These are phyloP conservation scores for Horisme vitalbata DNA, from an alignment of 2,888 invertebrate genomes.

Conservation along the genomic window DNA sequence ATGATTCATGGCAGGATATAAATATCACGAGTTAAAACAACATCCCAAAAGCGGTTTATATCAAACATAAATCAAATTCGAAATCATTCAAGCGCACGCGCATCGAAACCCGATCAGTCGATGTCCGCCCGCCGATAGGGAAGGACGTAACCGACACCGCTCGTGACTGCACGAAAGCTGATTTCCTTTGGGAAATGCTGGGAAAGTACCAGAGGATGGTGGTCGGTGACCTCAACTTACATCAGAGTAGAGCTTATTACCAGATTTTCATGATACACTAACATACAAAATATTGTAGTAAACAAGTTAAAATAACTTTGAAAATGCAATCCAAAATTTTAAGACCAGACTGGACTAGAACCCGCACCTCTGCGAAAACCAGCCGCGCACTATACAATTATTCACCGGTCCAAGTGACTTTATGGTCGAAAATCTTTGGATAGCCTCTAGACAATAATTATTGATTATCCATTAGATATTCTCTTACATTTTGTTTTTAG, in stretches of 20 bases:
- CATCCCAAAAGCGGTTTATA: too few relatives aligned
- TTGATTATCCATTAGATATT: too few relatives aligned
- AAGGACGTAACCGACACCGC: slow-evolving; percentile 61
- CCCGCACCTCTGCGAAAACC: too few relatives aligned
- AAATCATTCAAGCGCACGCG: slow-evolving; percentile 35
- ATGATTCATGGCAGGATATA: too few relatives aligned
- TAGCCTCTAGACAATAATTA: too few relatives aligned
- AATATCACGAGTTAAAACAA: too few relatives aligned
- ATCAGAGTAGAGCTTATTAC: neutral
- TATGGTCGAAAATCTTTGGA: too few relatives aligned
- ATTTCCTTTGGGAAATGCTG: slow-evolving; percentile 53
- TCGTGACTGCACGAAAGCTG: slow-evolving; percentile 46
- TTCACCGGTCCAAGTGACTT: too few relatives aligned
- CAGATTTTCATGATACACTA: too few relatives aligned
- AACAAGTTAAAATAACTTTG: neutral
- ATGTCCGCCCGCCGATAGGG: slow-evolving; percentile 45
- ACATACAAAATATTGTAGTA: too few relatives aligned
- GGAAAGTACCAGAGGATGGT: slow-evolving; percentile 25
- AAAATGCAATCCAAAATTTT: neutral
- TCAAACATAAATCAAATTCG: slow-evolving; percentile 15
- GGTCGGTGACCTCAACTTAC: slow-evolving; percentile 13
- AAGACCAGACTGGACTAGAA: neutral
- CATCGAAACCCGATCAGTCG: slow-evolving; percentile 60
- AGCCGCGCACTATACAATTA: too few relatives aligned
- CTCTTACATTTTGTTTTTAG: too few relatives aligned